Percentiles rank a stretch among this genome's conserved stretches.
Evolutionary conservation across 2,888 invertebrate species (phyloP).

Genomic region (Ophonus ardosiacus): DNA sequence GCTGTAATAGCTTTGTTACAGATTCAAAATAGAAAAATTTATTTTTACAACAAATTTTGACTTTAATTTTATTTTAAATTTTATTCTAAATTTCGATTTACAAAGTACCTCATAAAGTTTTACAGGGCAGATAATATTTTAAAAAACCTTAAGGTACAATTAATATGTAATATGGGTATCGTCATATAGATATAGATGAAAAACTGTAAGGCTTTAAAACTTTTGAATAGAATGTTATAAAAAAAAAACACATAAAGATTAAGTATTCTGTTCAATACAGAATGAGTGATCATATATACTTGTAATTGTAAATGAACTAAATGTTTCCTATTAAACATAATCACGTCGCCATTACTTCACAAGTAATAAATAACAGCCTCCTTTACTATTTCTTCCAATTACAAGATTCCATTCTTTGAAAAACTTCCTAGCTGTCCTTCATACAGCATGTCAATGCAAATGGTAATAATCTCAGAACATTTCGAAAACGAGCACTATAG

Average conservation of each 20-base stretch:
- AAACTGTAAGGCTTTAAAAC: too few species aligned
- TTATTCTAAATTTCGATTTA: too few species aligned
- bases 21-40: too few species aligned
- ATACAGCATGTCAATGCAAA: slow-evolving; percentile 21
- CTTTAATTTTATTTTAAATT: too few species aligned
- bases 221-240: too few species aligned
- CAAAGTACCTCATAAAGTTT: too few species aligned
- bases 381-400: slow-evolving; percentile 37
- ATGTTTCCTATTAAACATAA: slow-evolving; percentile 32
- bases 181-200: too few species aligned
- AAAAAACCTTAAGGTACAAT: too few species aligned
- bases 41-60: too few species aligned
- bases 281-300: neutral
- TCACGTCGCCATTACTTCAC: slow-evolving; percentile 28
- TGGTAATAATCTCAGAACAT: slow-evolving; percentile 17
- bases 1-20: too few species aligned
- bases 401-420: slow-evolving; percentile 28
- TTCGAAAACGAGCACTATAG: neutral
- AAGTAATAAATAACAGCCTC: slow-evolving; percentile 42
- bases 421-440: neutral
- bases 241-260: neutral
- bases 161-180: too few species aligned
- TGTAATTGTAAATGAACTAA: slow-evolving; percentile 31
- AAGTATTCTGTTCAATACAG: neutral
- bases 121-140: too few species aligned